Conservation (phyloP, 2,797 vertebrate genomes). For the Urosaurus nigricauda region DNA sequence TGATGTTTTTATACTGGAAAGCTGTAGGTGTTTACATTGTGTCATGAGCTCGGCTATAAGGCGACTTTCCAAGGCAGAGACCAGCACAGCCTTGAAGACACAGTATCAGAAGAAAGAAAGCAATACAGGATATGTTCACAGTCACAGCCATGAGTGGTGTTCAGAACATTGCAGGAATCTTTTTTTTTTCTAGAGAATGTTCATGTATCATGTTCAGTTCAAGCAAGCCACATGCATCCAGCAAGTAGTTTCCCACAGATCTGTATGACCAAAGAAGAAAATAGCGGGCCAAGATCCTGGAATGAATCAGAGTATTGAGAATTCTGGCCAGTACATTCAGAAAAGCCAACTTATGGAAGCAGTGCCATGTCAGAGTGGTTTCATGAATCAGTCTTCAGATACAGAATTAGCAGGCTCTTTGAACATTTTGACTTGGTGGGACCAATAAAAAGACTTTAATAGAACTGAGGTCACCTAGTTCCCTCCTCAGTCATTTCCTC, state of each 20-base stretch:
- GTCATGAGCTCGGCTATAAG: background rate
- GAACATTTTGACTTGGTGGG: slow-evolving; percentile 17
- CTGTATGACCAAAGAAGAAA: slow-evolving; percentile 1
- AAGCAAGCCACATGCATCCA: background rate
- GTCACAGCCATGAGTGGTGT: background rate
- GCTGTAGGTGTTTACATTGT: background rate
- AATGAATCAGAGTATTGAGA: slow-evolving; percentile 6
- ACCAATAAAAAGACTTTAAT: slow-evolving; percentile 17
- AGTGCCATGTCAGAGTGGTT: background rate
- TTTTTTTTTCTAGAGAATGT: slow-evolving; percentile 1
- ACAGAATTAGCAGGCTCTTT: background rate
- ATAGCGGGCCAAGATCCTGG: background rate
- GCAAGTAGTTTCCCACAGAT: background rate
- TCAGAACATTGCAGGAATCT: background rate
- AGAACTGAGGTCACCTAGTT: slow-evolving; percentile 13
- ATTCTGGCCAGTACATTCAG: background rate
- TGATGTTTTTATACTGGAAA: slow-evolving; percentile 20
- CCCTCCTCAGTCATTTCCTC: slow-evolving; percentile 5
- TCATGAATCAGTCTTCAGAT: background rate
- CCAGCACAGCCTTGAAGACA: background rate
- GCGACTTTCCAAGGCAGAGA: background rate
- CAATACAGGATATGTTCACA: background rate
- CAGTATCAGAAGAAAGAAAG: background rate
- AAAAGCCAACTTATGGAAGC: background rate
- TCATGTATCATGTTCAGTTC: background rate